A percentile compares a stretch with the other conserved stretches of the same genome.
Evolutionary conservation across 1,140 invertebrate genomes (phyloP).

Genomic region (Drosophila paulistorum): DNA sequence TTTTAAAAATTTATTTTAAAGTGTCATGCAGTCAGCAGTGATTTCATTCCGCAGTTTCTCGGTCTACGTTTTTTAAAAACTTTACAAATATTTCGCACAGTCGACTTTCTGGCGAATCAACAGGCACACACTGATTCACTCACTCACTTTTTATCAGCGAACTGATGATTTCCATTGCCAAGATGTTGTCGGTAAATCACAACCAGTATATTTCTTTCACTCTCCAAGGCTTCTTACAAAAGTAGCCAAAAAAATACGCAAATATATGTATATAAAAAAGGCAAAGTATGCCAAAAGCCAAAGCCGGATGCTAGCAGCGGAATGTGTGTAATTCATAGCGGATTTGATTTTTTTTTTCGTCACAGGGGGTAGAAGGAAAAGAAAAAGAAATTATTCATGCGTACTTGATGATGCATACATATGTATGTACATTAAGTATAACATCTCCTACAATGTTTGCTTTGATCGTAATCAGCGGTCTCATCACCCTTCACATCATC

Average conservation of each 20-base stretch:
- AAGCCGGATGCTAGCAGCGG: slow-evolving; percentile 39
- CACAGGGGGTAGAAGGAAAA: neutral
- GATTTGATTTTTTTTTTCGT: slow-evolving; percentile 46
- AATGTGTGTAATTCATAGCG: slow-evolving; percentile 63
- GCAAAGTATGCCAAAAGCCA: slow-evolving; percentile 46
- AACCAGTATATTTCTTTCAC: slow-evolving; percentile 23
- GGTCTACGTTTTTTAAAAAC: neutral
- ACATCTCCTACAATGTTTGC: slow-evolving; percentile 32
- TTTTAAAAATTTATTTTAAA: too few relatives aligned
- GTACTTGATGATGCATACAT: slow-evolving; percentile 52
- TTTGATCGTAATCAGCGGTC: slow-evolving; percentile 45
- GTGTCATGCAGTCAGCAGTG: too few relatives aligned
- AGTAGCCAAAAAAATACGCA: slow-evolving; percentile 48
- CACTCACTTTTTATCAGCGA: slow-evolving; percentile 7
- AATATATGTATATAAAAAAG: slow-evolving; percentile 16
- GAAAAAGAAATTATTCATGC: slow-evolving; percentile 55
- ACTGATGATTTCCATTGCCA: slow-evolving; percentile 57
- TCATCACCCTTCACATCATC: slow-evolving; percentile 33
- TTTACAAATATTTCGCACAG: slow-evolving; percentile 24
- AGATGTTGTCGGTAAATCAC: slow-evolving; percentile 67
- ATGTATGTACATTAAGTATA: neutral
- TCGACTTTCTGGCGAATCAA: slow-evolving; percentile 16
- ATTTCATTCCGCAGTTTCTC: neutral
- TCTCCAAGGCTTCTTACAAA: slow-evolving; percentile 14
- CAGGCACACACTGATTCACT: neutral